A percentile compares a stretch with the other conserved stretches of the same genome.
These are phyloP conservation scores for Trichopoda pennipes DNA, from an alignment of 2,888 invertebrate genomes.

Conservation along the genomic window DNA sequence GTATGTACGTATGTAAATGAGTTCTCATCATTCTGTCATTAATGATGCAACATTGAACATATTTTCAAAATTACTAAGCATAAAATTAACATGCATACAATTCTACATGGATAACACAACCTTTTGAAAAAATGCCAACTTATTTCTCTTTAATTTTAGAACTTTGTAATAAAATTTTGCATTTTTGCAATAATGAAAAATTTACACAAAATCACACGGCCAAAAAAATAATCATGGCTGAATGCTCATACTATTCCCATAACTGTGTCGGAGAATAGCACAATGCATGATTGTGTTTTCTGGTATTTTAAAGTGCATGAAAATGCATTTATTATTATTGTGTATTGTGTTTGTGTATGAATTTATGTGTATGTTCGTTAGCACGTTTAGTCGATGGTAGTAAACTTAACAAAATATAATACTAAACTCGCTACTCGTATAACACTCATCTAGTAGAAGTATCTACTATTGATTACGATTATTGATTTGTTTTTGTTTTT, in stretches of 20 bases:
- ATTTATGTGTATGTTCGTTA: neutral
- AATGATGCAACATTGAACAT: constrained; percentile 4
- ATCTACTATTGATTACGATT: constrained; percentile 39
- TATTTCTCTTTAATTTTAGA: constrained; percentile 9
- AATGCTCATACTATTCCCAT: constrained; percentile 40
- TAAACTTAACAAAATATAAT: neutral
- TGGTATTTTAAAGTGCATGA: constrained; percentile 28
- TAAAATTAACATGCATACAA: constrained; percentile 19
- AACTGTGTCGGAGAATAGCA: constrained; percentile 28
- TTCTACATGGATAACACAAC: too few species aligned
- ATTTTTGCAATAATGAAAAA: neutral
- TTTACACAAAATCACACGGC: neutral
- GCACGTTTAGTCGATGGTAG: neutral
- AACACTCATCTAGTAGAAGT: constrained; percentile 13
- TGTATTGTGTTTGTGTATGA: neutral
- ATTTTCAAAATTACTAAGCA: constrained; percentile 38
- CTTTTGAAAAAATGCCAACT: neutral
- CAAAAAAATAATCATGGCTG: neutral
- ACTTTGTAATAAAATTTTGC: constrained; percentile 32
- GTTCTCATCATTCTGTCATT: neutral
- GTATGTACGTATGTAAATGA: neutral
- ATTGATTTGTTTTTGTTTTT: constrained; percentile 43
- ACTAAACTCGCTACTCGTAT: neutral
- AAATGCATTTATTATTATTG: constrained; percentile 8
- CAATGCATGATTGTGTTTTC: constrained; percentile 4